Evolutionary conservation across 2,797 vertebrate genomes (phyloP).

Genomic region (Sciurus vulgaris): DNA sequence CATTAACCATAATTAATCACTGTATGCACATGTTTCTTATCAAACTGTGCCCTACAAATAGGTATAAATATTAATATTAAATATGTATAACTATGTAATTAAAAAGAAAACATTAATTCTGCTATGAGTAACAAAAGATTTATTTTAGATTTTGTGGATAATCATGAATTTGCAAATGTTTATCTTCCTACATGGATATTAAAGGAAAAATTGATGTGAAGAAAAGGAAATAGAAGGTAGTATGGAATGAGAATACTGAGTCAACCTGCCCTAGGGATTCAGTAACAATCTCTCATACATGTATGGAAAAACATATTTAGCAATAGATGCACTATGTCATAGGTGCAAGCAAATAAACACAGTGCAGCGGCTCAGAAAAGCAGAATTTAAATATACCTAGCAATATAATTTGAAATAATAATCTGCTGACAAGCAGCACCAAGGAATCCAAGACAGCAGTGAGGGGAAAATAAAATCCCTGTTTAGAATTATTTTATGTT

Average conservation of each 20-base stretch:
- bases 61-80: not conserved
- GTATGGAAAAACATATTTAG: not conserved
- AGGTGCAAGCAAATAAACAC: not conserved
- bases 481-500: not conserved
- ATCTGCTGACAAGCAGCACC: not conserved
- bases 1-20: not conserved
- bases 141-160: not conserved
- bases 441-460: not conserved
- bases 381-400: not conserved
- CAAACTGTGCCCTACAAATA: not conserved
- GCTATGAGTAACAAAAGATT: not conserved
- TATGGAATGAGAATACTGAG: not conserved
- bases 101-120: not conserved
- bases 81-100: no score
- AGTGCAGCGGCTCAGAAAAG: not conserved
- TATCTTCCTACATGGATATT: not conserved
- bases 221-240: not conserved
- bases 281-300: not conserved
- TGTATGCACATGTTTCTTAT: not conserved
- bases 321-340: not conserved
- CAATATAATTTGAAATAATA: not conserved
- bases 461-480: not conserved
- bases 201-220: not conserved
- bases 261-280: not conserved
- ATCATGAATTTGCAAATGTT: not conserved